Evolutionary conservation across 1,140 invertebrate species (phyloP), one percentile per base, ranked within the genome.

Genomic region (Temnothorax curvispinosus): DNA sequence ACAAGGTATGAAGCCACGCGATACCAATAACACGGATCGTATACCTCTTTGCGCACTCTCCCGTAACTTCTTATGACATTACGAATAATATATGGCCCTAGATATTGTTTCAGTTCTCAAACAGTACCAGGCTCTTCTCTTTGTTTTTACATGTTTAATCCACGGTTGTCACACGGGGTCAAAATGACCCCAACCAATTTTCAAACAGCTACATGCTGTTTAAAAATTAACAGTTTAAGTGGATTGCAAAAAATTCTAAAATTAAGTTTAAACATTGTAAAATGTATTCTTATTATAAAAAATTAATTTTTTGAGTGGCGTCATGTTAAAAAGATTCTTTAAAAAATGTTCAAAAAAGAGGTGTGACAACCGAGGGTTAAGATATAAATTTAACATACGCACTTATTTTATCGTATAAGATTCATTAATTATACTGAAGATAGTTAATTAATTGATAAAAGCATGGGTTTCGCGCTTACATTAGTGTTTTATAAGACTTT

Each of bases 21-120:
- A 86, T 62, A 65, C 80, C 89, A 90, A 89, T 90, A 90, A 86
- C 74, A 80, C 56, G 50, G 85, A 84, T 89, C 78, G 87, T 87
- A 88, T 82, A 90, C 54, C 38, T 44, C 72, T 85, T 87, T 58
- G 44, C 52, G 18, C 58, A 15, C 15, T 60, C 44, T 78, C 58
- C 58, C 75, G 62, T 89, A 89, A 90, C 88, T 89, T 78, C 87
- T 89, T 78, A 74, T 58, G 77, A 67, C 62, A 21, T 75, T 52
- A 64, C 60, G 80, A 56, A 71, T 87, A 56, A 71, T 87, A 77
- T 56, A 52, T 58, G 56, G 56, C 35, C 69, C 5, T 44, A 38
- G 65, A 81, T 87, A 89, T 89, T 75, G 85, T 64, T 50, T 65
- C n/a, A 58, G 56, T 87, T 60, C 76, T 47, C 52, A 84, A 74